Base-by-base conservation (phyloP, 2,888 invertebrate species). In the Dusona sp. region DNA sequence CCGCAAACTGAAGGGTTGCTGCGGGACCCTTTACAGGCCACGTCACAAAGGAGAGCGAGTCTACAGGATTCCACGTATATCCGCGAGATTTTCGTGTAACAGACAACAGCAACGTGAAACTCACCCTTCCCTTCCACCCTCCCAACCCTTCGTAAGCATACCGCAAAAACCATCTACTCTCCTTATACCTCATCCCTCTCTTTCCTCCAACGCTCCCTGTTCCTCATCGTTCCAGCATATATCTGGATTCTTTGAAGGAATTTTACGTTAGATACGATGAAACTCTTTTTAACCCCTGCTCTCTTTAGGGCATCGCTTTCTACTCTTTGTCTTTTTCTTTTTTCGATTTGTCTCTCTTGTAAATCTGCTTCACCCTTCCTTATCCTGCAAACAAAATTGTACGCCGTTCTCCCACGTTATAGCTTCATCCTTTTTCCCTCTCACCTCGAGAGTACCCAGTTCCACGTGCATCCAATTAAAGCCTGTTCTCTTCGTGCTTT, bases 41-140 rank as follows among this genome's bases (percentile, higher is more conserved):
- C 89, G 88, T 92, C 91, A 91, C 92, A 92, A 92, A 92, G 91
- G 89, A 90, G 90, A 92, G 61, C 61, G 91, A 88, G 89, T 89
- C 90, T 88, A 83, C 89, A 79, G 79, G 82, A 82, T 67, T 77
- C 48, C 79, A 51, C 68, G 70, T 83, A 68, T 79, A 82, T 57
- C 70, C 79, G 84, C 72, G 83, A 84, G 82, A 87, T 45, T 48
- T 70, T 75, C 77, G n/a, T n/a, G 16, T 22, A 6, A n/a, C n/a
- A 67, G 67, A 19, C 67, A 67, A 38, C 38, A 13, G 83, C 57
- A 81, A 68, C 73, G 72, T 72, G 64, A 83, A 73, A 85, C 65
- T 83, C 87, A 87, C 78, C 74, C 81, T 79, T 84, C 80, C 70
- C 51, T 67, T 65, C 29, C 16, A 38, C 73, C 70, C 68, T 57